Evolutionary conservation across 2,113 vertebrate species (phyloP), one percentile per base, ranked within the genome.

Genomic region (Mesitornis unicolor): DNA sequence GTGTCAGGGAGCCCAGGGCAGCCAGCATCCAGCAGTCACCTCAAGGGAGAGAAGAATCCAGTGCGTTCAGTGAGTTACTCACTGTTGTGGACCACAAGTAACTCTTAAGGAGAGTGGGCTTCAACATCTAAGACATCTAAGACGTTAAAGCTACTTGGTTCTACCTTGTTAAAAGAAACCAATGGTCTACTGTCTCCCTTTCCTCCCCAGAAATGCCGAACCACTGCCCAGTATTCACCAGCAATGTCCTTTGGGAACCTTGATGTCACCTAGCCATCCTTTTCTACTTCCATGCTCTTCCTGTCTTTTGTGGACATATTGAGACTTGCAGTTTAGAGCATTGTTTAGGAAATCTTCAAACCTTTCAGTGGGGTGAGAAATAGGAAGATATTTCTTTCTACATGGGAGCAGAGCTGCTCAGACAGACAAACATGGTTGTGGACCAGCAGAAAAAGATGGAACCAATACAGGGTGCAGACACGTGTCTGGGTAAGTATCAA

Each of bases 11-110:
- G 6, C 98, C 98, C 74, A 98, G 94, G 1, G 98, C 98, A 78
- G 98, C 97, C 78, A 98, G 97, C 92, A 98, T 75, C 98, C 98
- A 98, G 88, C 98, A 98, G n/a, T 98, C 97, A 92, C 96, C 98
- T 98, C 45, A 36, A 73, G 68, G 25, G 48, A 89, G 51, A 75
- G 8, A 63, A 86, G 59, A 50, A 43, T 5, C 4, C 77, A 87
- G 10, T 18, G 13, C 20, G 67, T 80, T 87, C 78, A 63, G 26
- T 51, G 38, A 70, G 25, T 69, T 64, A 43, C 6, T 79, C 13
- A 18, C 17, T 51, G 35, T 2, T 43, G 2, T 22, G 13, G 29
- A 50, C 35, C 8, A 11, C 4, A 65, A 68, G 50, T 69, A 36
- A 43, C 36, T 76, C 61, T 40, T 86, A 9, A 26, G 19, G 13